These are phyloP conservation scores for Thomomys bottae DNA, from an alignment of 2,113 vertebrate species.

Conservation along the genomic window DNA sequence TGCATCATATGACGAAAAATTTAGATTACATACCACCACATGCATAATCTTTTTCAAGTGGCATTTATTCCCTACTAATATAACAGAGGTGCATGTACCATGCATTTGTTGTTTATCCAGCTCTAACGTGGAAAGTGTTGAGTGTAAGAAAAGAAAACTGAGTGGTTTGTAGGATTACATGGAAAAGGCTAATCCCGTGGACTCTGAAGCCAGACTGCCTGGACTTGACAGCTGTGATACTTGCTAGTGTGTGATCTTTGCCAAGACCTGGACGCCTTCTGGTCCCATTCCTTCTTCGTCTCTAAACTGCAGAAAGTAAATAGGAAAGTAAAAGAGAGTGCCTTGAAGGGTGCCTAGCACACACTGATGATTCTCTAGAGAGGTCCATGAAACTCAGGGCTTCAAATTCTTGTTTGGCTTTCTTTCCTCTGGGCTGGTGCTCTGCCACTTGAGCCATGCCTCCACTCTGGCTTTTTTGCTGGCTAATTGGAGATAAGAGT, in stretches of 20 bases:
- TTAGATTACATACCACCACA: slow-evolving; percentile 35
- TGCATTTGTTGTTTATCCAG: neutral
- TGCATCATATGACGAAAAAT: slow-evolving; percentile 35
- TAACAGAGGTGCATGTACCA: neutral
- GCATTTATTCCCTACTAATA: slow-evolving; percentile 30
- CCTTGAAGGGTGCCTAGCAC: neutral
- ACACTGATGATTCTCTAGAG: neutral
- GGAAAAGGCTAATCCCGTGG: neutral
- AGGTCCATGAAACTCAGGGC: neutral
- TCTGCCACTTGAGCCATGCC: no score
- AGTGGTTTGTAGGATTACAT: neutral
- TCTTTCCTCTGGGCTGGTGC: no score
- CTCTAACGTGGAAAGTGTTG: slow-evolving; percentile 5
- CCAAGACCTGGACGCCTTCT: neutral
- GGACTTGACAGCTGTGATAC: neutral
- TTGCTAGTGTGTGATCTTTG: neutral
- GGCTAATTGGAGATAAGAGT: no score
- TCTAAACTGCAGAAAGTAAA: neutral
- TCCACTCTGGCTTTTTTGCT: no score
- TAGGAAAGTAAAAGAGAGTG: no score
- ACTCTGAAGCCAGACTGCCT: neutral
- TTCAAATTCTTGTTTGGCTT: no score
- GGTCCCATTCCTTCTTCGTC: neutral
- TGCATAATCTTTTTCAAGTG: neutral
- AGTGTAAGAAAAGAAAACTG: neutral